Base-by-base conservation (phyloP, 2,888 invertebrate species). In the Cryptocephalus moraei region DNA sequence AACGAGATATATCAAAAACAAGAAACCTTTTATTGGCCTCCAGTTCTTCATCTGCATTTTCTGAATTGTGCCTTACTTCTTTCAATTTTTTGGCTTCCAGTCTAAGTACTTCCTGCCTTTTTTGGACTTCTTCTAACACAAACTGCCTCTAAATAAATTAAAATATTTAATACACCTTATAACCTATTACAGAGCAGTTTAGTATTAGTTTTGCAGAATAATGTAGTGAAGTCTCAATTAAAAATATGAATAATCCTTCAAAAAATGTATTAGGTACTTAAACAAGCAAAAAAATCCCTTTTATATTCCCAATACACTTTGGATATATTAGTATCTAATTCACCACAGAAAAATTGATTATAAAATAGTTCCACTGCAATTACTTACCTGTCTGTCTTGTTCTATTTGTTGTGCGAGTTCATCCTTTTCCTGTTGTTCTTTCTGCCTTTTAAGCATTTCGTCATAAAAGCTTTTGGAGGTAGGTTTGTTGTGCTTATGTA, bases 391-490 rank as follows among this genome's bases (percentile, higher is more conserved):
- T 63, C 81, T 78, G 53, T 82, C 79, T 62, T 83, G 81, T 56
- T 82, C 81, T 10, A 78, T 72, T 60, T 80, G 74, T 56, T 81
- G 73, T 44, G 80, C 76, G 49, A 81, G 75, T 40, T 77, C 69
- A 56, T 81, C 78, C 46, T 77, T 72, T 57, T 81, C 76, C 57
- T 84, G 79, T 55, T 78, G 75, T 62, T 83, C 80, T 56, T 80
- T 79, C 51, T 82, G 80, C 45, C 84, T 78, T 43, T 78, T 77
- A 9, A 91, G 67, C 93, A 94, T 94, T 73, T 93, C 88, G 51
- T 94, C 93, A 60, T 93, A 91, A 67, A 88, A 91, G 8, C 93
- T 93, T 49, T 85, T 77, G 44, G 76, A 76, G 0, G 81, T 82
- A 0, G 91, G 89, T 64, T 85, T 88, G 65, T 91, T 91, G 68